Base-by-base conservation (phyloP, 2,797 vertebrate genomes). In the Helicolenus hilgendorfi region DNA sequence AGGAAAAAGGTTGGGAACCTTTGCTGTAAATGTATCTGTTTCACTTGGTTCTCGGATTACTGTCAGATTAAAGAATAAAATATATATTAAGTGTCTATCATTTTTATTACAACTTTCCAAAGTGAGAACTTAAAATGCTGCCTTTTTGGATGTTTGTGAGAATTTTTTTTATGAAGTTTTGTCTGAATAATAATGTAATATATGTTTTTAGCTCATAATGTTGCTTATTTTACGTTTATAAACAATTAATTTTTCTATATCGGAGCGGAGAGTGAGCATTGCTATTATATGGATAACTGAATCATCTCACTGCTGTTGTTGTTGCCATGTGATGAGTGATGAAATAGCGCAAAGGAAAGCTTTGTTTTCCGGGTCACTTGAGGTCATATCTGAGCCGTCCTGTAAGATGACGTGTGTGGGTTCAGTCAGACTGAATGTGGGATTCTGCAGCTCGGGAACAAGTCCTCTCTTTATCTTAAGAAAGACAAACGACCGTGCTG, bases 401-500 rank as follows among this genome's bases (percentile, higher is more conserved):
- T 83, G 84, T 79, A 68, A 84, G 78, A 87, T 76, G 92, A 88
- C 89, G 81, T 91, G 87, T 86, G 90, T 77, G 89, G 81, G 83
- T 69, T 88, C 83, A 70, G 76, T 80, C 73, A 33, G 72, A 89
- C 71, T 81, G 80, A 87, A 83, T 56, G 93, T 95, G 88, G 93
- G 94, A 92, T 89, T 92, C 77, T 60, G 45, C 53, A 62, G 82
- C 84, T 84, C 8, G 24, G 41, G 73, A 93, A 96, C 92, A 95
- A 93, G 58, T 75, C 80, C 77, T 79, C 63, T 87, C 86, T 96
- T 94, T 93, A 92, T 95, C 38, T 81, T 26, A 83, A 84, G 76
- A 84, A 90, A 90, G 90, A 94, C 91, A 94, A 94, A 93, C 38
- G 73, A 58, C 79, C 68, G 79, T 84, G 89, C 85, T 96, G 76